Base-by-base conservation (phyloP, 2,888 invertebrate genomes). In the Dorcus hopei region DNA sequence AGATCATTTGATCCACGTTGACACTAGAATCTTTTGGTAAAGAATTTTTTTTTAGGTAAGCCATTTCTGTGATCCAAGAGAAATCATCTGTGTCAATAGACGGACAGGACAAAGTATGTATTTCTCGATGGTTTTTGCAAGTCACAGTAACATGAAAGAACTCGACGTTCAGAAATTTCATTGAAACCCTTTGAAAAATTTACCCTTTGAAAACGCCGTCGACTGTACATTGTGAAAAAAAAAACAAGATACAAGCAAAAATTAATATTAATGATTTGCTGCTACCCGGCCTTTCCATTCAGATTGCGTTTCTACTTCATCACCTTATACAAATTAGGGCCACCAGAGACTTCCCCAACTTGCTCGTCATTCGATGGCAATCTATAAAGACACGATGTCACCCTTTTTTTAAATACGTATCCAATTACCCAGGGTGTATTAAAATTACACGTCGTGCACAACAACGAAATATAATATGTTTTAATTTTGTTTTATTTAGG, bases 181-280 rank as follows among this genome's bases (percentile, higher is more conserved):
- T 51, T 52, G 38, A 39, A 26, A 41, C 45, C 33, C 43, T 39
- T 40, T 52, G 26, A n/a, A 40, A 39, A 48, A 26, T 40, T 39
- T 47, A 52, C 52, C 57, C 57, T 40, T 57, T 52, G 39, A 26
- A 9, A 23, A 49, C 16, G 9, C 40, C 49, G 47, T 54, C 49
- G 48, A 43, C 49, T 58, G 49, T 26, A 43, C 33, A 43, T 40
- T 42, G 41, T 49, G 14, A 40, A 53, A 47, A 53, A 47, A 53
- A 58, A 52, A 47, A 42, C 49, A 39, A 48, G 11, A 53, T 42
- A 42, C 23, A 11, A n/a, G 38, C 54, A 58, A 58, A 58, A 58
- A 58, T 58, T 58, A 58, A 58, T 58, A 58, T 58, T 58, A 58
- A 58, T 58, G 58, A 58, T 43, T 40, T 23, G 9, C 33, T 23